A percentile compares a stretch with the other conserved stretches of the same genome.
Evolutionary conservation across 2,113 vertebrate species (phyloP).

Genomic region (Cromileptes altivelis): DNA sequence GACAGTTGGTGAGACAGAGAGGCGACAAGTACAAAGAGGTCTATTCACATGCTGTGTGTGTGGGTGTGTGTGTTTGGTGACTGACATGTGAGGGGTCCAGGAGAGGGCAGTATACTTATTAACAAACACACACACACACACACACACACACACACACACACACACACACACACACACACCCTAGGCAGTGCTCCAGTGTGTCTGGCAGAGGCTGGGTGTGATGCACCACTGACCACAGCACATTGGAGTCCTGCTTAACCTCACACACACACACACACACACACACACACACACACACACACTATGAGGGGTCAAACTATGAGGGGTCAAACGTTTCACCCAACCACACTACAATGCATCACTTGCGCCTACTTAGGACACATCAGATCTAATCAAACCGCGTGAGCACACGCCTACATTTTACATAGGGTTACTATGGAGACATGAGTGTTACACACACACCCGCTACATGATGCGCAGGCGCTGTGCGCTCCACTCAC

Average conservation of each 20-base stretch:
- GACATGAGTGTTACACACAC: too few relatives aligned
- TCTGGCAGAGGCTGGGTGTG: conserved; percentile 25
- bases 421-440: too few relatives aligned
- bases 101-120: conserved; percentile 40
- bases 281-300: too few relatives aligned
- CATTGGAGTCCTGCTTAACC: not conserved
- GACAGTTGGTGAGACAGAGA: not conserved
- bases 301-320: too few relatives aligned
- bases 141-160: not conserved
- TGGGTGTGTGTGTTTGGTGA: not conserved
- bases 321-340: too few relatives aligned
- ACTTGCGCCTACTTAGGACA: too few relatives aligned
- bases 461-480: too few relatives aligned
- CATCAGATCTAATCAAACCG: too few relatives aligned
- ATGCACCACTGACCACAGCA: conserved; percentile 25
- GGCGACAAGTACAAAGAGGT: conserved; percentile 34
- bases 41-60: conserved; percentile 26
- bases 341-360: too few relatives aligned
- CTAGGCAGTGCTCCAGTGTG: conserved; percentile 19
- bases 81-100: conserved; percentile 29
- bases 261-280: not conserved
- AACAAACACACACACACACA: conserved; percentile 30
- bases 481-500: too few relatives aligned
- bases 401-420: too few relatives aligned
- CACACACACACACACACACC: conserved; percentile 7